Evolutionary conservation across 2,797 vertebrate species (phyloP).

Genomic region (Macrochelys suwanniensis): DNA sequence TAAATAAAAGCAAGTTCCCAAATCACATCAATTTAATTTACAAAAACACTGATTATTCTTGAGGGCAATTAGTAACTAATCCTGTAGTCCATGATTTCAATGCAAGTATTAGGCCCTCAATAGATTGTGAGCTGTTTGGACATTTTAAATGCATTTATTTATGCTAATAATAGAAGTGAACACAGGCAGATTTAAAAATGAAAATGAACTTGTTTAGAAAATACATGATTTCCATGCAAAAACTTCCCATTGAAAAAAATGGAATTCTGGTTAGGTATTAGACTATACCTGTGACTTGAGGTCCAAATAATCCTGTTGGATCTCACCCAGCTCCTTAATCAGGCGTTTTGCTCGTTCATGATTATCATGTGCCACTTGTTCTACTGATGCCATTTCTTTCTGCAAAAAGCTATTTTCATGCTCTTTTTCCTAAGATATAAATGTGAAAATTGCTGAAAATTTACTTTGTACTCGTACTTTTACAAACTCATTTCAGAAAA

Average conservation of each 20-base stretch:
- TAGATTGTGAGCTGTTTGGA: fast-evolving
- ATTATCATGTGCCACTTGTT: conserved; percentile 71
- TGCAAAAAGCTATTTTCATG: conserved; percentile 72
- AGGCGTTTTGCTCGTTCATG: conserved; percentile 61
- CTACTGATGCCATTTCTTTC: conserved; percentile 65
- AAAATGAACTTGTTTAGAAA: not conserved
- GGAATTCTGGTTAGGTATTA: fast-evolving
- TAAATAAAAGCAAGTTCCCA: not conserved
- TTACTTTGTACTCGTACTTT: not conserved
- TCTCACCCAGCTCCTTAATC: conserved; percentile 66
- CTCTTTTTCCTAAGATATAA: conserved; percentile 71
- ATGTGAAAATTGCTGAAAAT: not conserved
- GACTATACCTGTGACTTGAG: conserved; percentile 77
- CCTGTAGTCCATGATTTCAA: not conserved
- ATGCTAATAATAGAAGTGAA: fast-evolving
- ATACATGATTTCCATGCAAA: fast-evolving
- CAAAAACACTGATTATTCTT: not conserved
- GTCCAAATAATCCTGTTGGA: conserved; percentile 64
- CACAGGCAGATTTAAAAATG: not conserved
- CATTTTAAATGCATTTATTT: not conserved
- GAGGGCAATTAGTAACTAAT: not conserved
- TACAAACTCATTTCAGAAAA: fast-evolving
- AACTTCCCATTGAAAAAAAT: not conserved
- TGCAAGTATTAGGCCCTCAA: not conserved
- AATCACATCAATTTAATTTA: not conserved